Base-by-base conservation (phyloP, 37 sponge, comb jelly and placozoan species). In the Tethya wilhelma region DNA sequence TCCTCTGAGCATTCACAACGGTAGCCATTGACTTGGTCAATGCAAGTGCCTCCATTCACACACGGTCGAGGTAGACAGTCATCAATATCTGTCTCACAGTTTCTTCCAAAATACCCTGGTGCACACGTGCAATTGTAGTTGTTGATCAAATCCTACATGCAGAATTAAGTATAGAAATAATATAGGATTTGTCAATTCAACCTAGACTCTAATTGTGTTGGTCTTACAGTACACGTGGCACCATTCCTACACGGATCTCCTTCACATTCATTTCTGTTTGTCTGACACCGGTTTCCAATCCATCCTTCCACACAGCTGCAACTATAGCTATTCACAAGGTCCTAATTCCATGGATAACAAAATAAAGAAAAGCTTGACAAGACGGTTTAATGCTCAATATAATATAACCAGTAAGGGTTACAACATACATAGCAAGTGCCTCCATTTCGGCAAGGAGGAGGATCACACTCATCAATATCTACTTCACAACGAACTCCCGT, bases 21-120 rank as follows among this genome's bases (percentile, higher is more conserved):
- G 81, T 59, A 90, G n/a, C 53, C 46, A 37, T 76, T 67, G 25
- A 73, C 56, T 6, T 23, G 65, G 32, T 92, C 80, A 1, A 23
- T 87, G 45, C 93, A 92, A 28, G 78, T 93, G 8, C 90, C 94
- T 65, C 82, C 82, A 73, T 86, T 89, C 20, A 77, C 38, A 43
- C 94, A 93, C 33, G 87, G 79, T 22, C 56, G 62, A 43, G 82
- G 55, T 19, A 64, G 25, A 32, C 92, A 89, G 11, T 91, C 84
- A 36, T 91, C 72, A 6, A 78, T 44, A n/a, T 95, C 62, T 1
- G 59, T 75, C 32, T 91, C 79, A 73, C 96, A 95, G 59, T 75
- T 46, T 11, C 69, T 1, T 19, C 96, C 96, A 44, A 67, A 69
- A 71, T 59, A 91, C 0, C 92, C 96, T 36, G 57, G 33, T 2